Base-by-base conservation (phyloP, 2,113 vertebrate genomes). In the Nesogale talazaci region DNA sequence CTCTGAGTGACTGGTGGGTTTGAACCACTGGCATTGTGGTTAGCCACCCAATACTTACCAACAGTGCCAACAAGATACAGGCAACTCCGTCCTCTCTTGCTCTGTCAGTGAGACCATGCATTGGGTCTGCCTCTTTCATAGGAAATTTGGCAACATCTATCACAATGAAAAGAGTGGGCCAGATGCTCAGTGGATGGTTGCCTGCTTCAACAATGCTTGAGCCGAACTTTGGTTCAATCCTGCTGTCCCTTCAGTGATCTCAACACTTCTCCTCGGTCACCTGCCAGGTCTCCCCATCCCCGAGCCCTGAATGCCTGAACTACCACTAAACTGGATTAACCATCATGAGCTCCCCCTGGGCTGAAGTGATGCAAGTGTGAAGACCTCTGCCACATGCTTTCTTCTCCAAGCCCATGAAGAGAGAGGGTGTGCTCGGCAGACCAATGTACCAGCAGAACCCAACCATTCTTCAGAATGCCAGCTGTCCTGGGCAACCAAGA, bases 131-230 rank as follows among this genome's bases (percentile, higher is more conserved):
- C 16, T 74, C 31, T 86, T 85, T 82, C 19, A 22, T 79, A 34
- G 59, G 29, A 22, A 75, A 80, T 75, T 89, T 70, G 56, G 52
- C 0, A 15, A 40, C 29, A 42, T 79, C 67, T 52, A 3, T 84
- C 27, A 89, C 77, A 81, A 92, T 42, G 72, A 52, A 59, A 83
- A 91, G 69, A 80, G 31, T 10, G 40, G n/a, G 7, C 29, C 75
- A 91, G 72, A 72, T 29, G 69, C 11, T 89, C 74, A 16, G 1
- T 36, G 4, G 38, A 22, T 38, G 57, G 15, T 40, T 20, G 78
- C 6, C 31, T 88, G 61, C 46, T 34, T 46, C 2, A 38, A 6
- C 70, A 31, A 3, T 16, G 3, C 29, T 69, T 75, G 40, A 15
- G 25, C 27, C 31, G 36, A 93, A 27, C 46, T n/a, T 22, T 9